Evolutionary conservation across 53 echinoderm and acorn worm species (phyloP).

Genomic region (Astropecten irregularis): DNA sequence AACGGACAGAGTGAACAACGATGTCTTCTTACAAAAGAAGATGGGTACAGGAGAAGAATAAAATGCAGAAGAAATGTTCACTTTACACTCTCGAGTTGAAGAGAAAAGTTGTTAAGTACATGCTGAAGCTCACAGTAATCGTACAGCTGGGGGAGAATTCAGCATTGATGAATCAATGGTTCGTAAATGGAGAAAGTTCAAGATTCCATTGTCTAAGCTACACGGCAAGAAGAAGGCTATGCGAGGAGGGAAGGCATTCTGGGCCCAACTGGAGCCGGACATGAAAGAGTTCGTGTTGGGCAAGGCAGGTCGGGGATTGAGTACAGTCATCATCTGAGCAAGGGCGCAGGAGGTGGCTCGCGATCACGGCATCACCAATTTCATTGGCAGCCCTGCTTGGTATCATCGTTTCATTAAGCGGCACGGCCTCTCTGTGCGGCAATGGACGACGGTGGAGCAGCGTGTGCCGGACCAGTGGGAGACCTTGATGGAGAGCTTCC

Average conservation of each 20-base stretch:
- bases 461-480: slow-evolving; percentile 4
- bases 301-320: slow-evolving; percentile 21
- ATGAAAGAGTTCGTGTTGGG: slow-evolving; percentile 20
- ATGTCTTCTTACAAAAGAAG: too few species aligned
- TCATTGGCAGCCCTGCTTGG: slow-evolving; percentile 30
- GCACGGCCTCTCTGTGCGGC: neutral
- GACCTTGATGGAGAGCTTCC: neutral
- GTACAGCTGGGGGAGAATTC: slow-evolving; percentile 48
- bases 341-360: slow-evolving; percentile 8
- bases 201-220: neutral
- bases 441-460: slow-evolving; percentile 11
- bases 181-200: slow-evolving; percentile 27
- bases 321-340: slow-evolving; percentile 29
- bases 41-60: too few species aligned
- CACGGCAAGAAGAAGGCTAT: neutral
- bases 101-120: slow-evolving; percentile 10
- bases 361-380: neutral
- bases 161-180: slow-evolving; percentile 36
- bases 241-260: neutral
- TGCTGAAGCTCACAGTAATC: slow-evolving; percentile 35
- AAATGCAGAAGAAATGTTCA: too few species aligned
- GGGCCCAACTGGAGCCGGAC: slow-evolving; percentile 4
- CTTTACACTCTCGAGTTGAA: slow-evolving; percentile 18
- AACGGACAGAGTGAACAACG: too few species aligned
- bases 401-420: slow-evolving; percentile 21